phyloP scores from a whole-genome alignment of 1,140 invertebrate genomes.

The Drosophila jambulina region DNA sequence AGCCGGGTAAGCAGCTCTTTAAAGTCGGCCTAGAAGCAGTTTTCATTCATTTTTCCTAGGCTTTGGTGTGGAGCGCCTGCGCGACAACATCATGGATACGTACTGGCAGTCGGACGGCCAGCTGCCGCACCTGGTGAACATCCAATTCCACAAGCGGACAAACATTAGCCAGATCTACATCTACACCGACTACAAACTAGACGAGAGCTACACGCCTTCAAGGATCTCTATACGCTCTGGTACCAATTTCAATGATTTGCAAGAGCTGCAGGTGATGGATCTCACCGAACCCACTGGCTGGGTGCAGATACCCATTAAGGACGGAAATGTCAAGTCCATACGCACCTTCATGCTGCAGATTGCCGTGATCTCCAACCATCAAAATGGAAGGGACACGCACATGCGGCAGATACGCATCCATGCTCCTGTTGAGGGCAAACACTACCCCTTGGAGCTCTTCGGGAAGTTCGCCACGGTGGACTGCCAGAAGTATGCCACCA shows the following conservation, averaged over 20 bases:
- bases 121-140: slow-evolving; percentile 98
- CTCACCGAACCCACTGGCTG: slow-evolving; percentile 97
- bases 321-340: slow-evolving; percentile 94
- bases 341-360: slow-evolving; percentile 98
- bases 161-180: slow-evolving; percentile 98
- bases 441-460: slow-evolving; percentile 90
- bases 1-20: slow-evolving; percentile 90
- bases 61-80: slow-evolving; percentile 98
- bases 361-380: slow-evolving; percentile 98
- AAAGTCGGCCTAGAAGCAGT: not conserved
- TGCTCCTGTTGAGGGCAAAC: slow-evolving; percentile 93
- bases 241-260: slow-evolving; percentile 98
- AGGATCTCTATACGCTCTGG: slow-evolving; percentile 97
- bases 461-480: slow-evolving; percentile 93
- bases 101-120: slow-evolving; percentile 99
- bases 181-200: slow-evolving; percentile 98
- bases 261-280: slow-evolving; percentile 98
- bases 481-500: slow-evolving; percentile 92
- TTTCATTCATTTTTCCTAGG: slow-evolving; percentile 86
- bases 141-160: slow-evolving; percentile 98
- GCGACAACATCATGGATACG: slow-evolving; percentile 97
- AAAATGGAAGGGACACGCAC: slow-evolving; percentile 99
- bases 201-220: slow-evolving; percentile 99
- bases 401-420: slow-evolving; percentile 98
- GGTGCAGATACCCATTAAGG: slow-evolving; percentile 96